Percentiles rank a stretch among this genome's conserved stretches.
phyloP scores from a whole-genome alignment of 2,888 invertebrate species.

The Eupithecia vulgata region DNA sequence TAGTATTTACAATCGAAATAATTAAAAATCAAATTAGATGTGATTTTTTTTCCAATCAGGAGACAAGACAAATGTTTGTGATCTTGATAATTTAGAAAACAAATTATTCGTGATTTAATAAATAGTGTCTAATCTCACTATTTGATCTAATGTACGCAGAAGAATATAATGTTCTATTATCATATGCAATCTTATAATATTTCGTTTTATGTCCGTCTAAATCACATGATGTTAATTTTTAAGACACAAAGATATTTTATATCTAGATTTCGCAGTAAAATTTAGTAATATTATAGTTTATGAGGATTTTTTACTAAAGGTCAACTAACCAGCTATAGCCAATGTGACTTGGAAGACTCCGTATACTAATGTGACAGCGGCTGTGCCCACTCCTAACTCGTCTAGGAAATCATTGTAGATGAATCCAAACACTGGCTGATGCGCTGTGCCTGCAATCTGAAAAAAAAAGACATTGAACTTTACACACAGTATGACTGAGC shows the following conservation, averaged over 20 bases:
- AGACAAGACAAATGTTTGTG: neutral
- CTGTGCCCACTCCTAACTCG: constrained; percentile 81
- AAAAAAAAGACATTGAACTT: constrained; percentile 32
- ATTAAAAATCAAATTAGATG: neutral
- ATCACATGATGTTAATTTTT: neutral
- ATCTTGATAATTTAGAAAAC: neutral
- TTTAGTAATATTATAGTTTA: neutral
- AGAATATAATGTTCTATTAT: neutral
- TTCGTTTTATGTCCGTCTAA: neutral
- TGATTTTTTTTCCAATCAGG: neutral
- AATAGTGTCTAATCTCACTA: neutral
- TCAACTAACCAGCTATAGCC: constrained; percentile 79
- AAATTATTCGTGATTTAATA: neutral
- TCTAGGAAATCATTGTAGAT: constrained; percentile 84
- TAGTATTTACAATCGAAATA: no score
- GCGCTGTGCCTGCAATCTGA: constrained; percentile 83
- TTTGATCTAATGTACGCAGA: neutral
- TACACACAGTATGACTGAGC: no score
- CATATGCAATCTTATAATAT: neutral
- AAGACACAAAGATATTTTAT: neutral
- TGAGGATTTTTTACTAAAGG: neutral
- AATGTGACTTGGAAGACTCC: constrained; percentile 84
- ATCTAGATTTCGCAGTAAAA: neutral
- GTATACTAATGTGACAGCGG: constrained; percentile 82
- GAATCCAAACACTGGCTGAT: constrained; percentile 83